Conservation (phyloP, 2,113 vertebrate species). For the Dendrocopos noguchii region DNA sequence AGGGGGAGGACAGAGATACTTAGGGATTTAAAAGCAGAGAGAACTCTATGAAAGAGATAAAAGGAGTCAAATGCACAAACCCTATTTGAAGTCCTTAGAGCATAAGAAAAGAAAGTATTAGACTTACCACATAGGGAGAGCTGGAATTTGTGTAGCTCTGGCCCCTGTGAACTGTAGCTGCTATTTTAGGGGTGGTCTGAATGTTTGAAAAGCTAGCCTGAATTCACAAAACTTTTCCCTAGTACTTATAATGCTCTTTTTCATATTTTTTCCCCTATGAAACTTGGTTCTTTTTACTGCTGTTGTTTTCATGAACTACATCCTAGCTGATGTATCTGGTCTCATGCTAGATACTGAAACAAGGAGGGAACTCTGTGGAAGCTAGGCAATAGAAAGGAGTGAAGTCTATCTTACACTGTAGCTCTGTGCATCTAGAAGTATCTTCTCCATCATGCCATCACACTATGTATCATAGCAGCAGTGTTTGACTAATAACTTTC, state of each 20-base stretch:
- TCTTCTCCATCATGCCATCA: background rate
- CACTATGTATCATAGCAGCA: background rate
- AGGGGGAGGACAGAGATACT: conserved; percentile 71
- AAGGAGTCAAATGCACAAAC: conserved; percentile 73
- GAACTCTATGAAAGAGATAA: conserved; percentile 73
- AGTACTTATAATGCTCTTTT: conserved; percentile 7
- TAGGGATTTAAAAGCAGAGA: conserved; percentile 72
- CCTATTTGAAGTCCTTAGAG: conserved; percentile 73
- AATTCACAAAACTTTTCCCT: conserved; percentile 61
- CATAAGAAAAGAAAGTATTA: conserved; percentile 73
- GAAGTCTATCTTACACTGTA: background rate
- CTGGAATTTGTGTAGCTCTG: conserved; percentile 70
- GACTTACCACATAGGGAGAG: conserved; percentile 72
- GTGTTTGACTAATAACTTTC: background rate
- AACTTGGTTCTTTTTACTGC: conserved; percentile 1
- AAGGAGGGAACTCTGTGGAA: background rate
- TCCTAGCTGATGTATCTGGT: background rate
- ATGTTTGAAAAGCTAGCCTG: conserved; percentile 52
- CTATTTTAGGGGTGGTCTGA: conserved; percentile 68
- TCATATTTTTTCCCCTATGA: background rate
- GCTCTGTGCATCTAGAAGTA: background rate
- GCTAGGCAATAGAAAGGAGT: background rate
- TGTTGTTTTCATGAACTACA: background rate
- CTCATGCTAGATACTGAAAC: background rate
- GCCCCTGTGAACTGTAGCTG: conserved; percentile 68